Conservation (phyloP, 2,113 vertebrate genomes). For the Antechinus stuartii region DNA sequence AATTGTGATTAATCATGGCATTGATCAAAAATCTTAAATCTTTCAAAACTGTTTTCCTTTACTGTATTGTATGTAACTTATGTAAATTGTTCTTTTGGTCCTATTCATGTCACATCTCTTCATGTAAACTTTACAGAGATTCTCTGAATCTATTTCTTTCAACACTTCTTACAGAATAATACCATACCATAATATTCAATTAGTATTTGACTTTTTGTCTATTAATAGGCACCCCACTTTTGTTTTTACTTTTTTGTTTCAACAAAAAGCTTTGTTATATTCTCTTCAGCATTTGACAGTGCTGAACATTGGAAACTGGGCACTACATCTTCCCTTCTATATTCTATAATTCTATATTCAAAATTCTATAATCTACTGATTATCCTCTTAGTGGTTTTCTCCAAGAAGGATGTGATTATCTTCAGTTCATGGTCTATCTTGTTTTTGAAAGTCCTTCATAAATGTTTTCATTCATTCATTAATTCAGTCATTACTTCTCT, state of each 20-base stretch:
- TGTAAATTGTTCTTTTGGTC: not conserved
- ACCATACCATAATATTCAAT: not conserved
- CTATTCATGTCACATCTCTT: not conserved
- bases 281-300: not conserved
- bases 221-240: not conserved
- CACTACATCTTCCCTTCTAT: not conserved
- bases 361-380: not conserved
- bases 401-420: not conserved
- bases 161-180: not conserved
- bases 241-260: not conserved
- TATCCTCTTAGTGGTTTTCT: not conserved
- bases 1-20: not conserved
- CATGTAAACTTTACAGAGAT: not conserved
- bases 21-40: not conserved
- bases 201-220: not conserved
- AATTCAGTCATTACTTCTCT: not conserved
- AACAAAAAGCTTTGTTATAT: not conserved
- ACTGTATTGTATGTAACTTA: not conserved
- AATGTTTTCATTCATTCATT: not conserved
- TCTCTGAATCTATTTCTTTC: not conserved
- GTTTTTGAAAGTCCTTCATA: not conserved
- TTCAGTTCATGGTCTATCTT: not conserved
- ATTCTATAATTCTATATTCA: not conserved
- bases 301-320: not conserved
- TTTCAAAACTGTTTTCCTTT: not conserved